A percentile compares a stretch with the other conserved stretches of the same genome.
Evolutionary conservation across 2,113 vertebrate genomes (phyloP).

Genomic region (Dinomys branickii): DNA sequence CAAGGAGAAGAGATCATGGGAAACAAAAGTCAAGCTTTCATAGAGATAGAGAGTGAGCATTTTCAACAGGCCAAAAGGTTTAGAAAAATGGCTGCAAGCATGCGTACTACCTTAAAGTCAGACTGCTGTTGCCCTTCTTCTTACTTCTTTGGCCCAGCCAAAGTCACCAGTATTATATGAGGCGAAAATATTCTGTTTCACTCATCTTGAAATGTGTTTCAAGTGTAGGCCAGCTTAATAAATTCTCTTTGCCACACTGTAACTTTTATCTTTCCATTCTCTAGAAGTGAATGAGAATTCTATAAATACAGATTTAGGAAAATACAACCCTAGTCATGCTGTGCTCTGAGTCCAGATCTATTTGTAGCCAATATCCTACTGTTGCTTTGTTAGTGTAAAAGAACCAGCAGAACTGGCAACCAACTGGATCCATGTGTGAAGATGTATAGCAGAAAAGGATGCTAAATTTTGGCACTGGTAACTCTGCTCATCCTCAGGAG

Average conservation of each 20-base stretch:
- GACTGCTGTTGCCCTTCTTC: neutral
- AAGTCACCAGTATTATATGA: neutral
- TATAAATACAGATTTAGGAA: neutral
- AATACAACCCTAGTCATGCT: neutral
- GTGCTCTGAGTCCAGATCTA: neutral
- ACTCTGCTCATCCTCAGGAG: neutral
- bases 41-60: neutral
- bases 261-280: neutral
- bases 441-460: slow-evolving; percentile 31
- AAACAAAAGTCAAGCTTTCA: neutral
- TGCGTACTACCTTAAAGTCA: neutral
- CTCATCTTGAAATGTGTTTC: slow-evolving; percentile 26
- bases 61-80: neutral
- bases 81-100: neutral
- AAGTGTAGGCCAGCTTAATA: neutral
- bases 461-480: neutral
- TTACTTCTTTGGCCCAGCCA: neutral
- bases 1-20: neutral
- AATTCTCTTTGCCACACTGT: neutral
- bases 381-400: neutral
- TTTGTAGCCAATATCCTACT: slow-evolving; percentile 7
- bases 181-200: neutral
- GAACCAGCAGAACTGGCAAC: neutral
- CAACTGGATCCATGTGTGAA: neutral
- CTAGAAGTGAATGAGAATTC: neutral